Evolutionary conservation across 2,888 invertebrate species (phyloP).

Genomic region (Opisthograptis luteolata): DNA sequence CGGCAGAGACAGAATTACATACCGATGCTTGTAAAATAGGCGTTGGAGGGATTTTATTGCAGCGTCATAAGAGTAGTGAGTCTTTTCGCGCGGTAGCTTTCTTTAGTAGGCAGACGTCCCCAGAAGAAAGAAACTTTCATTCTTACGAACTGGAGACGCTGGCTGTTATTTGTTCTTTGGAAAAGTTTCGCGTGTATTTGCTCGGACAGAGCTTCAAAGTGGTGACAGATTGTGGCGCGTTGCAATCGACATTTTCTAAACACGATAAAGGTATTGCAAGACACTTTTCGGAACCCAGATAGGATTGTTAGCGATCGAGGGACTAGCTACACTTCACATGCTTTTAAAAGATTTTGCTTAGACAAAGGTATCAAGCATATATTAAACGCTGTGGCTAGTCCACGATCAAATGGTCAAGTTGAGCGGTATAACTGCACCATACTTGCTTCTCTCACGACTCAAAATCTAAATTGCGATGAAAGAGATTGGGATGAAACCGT

Average conservation of each 20-base stretch:
- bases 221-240: constrained; percentile 28
- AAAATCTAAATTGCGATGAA: background rate
- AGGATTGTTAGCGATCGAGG: constrained; percentile 10
- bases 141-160: constrained; percentile 37
- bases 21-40: constrained; percentile 36
- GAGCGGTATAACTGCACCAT: constrained; percentile 11
- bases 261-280: background rate
- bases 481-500: constrained; percentile 7
- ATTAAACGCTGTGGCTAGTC: constrained; percentile 13
- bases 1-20: too few species aligned
- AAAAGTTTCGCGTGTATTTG: constrained; percentile 30
- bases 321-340: constrained; percentile 1
- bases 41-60: constrained; percentile 33
- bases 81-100: constrained; percentile 29
- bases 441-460: background rate
- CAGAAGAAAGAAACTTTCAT: constrained; percentile 33
- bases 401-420: constrained; percentile 14
- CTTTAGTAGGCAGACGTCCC: constrained; percentile 32
- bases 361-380: constrained; percentile 9
- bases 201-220: constrained; percentile 31
- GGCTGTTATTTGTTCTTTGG: constrained; percentile 29
- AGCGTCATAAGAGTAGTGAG: constrained; percentile 3
- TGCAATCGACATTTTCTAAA: constrained; percentile 29
- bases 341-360: background rate
- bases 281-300: constrained; percentile 1